Percentiles rank a stretch among this genome's conserved stretches.
phyloP scores from a whole-genome alignment of 2,797 vertebrate genomes.

The Enteromius paludinosus region DNA sequence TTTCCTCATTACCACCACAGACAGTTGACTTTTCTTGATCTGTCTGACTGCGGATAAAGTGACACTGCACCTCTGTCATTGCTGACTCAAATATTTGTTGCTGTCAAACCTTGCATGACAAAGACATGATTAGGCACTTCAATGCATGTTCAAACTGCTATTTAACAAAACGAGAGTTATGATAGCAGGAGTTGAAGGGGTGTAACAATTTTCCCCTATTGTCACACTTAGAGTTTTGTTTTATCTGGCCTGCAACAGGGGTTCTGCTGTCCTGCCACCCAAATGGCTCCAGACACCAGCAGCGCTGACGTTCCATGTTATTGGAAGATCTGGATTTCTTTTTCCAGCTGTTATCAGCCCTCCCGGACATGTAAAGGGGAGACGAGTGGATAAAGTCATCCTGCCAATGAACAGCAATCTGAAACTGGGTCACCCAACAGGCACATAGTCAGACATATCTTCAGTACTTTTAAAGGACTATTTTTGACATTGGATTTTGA shows the following conservation, averaged over 20 bases:
- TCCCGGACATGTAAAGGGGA: slow-evolving; percentile 35
- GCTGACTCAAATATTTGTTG: slow-evolving; percentile 35
- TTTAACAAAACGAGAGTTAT: background rate
- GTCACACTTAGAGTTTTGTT: slow-evolving; percentile 15
- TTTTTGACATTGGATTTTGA: background rate
- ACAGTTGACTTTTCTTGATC: slow-evolving; percentile 46
- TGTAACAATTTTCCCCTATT: background rate
- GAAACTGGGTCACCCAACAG: slow-evolving; percentile 58
- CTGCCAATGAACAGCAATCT: slow-evolving; percentile 39
- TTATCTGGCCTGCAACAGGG: slow-evolving; percentile 41
- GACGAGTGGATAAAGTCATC: slow-evolving; percentile 20
- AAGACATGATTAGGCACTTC: background rate
- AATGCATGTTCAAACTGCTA: background rate
- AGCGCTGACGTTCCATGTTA: slow-evolving; percentile 20
- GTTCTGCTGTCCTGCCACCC: background rate
- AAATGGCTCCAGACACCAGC: slow-evolving; percentile 26
- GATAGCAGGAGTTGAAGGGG: background rate
- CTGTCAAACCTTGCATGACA: slow-evolving; percentile 22
- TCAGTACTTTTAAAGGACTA: background rate
- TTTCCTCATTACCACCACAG: slow-evolving; percentile 39
- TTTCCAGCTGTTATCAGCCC: slow-evolving; percentile 53
- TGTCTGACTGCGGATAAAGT: slow-evolving; percentile 44
- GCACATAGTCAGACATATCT: slow-evolving; percentile 22
- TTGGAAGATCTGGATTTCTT: slow-evolving; percentile 41
- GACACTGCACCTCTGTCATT: slow-evolving; percentile 44